These are phyloP conservation scores for Zhuqinia jingwanae DNA, from an alignment of 2,888 invertebrate species.

Conservation along the genomic window DNA sequence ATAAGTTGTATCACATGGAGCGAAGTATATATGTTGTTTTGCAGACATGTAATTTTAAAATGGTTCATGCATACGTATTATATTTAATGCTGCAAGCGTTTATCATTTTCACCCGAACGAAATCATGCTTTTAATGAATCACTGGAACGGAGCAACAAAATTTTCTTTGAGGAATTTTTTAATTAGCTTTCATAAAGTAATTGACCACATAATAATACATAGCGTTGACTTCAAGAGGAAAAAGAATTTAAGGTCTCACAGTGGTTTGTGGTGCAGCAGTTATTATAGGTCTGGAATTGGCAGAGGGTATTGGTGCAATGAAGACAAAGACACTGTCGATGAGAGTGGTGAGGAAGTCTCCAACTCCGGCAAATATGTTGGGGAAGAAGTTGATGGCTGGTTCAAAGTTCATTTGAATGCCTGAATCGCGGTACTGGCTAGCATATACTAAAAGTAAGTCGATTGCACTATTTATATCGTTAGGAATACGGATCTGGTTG, in stretches of 20 bases:
- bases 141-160: background rate
- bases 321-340: slow-evolving; percentile 78
- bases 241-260: too few species aligned
- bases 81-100: too few species aligned
- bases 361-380: slow-evolving; percentile 78
- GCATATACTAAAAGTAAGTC: slow-evolving; percentile 78
- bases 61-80: too few species aligned
- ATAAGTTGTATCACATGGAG: background rate
- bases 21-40: too few species aligned
- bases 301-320: slow-evolving; percentile 68
- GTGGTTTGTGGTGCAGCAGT: too few species aligned
- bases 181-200: background rate
- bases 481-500: slow-evolving; percentile 78
- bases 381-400: slow-evolving; percentile 78
- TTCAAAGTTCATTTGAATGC: slow-evolving; percentile 75
- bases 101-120: too few species aligned
- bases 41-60: too few species aligned
- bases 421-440: slow-evolving; percentile 77
- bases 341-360: slow-evolving; percentile 77
- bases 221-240: too few species aligned
- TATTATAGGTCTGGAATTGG: too few species aligned
- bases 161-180: background rate
- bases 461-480: slow-evolving; percentile 77
- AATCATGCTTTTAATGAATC: too few species aligned
- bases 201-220: background rate